Evolutionary conservation across 1,140 invertebrate species (phyloP), one percentile per base, ranked within the genome.

Genomic region (Druon quercuslanigerum): DNA sequence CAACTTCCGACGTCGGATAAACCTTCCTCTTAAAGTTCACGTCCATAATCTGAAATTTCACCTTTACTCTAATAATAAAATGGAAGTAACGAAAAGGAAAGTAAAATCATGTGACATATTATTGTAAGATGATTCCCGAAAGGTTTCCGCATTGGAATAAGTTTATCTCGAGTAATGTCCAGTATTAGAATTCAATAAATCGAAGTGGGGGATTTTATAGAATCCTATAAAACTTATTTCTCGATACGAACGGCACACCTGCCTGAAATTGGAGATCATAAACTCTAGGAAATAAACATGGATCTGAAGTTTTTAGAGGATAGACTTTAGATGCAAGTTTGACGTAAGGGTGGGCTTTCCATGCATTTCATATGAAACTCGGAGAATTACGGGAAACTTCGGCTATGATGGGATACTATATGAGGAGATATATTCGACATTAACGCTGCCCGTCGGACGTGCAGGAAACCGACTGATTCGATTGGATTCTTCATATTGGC

Each of bases 401-500:
- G 25, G 60, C 25, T 66, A 16, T 66, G 16, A 25, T 66, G 25
- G 60, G 40, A 66, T 66, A 66, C 40, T 66, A 66, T 40, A 14
- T 40, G 33, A 40, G 25, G 14, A 20, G 13, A 66, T 25, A 66
- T 66, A 66, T 66, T 46, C 40, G 40, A 33, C 60, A 13, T 40
- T 13, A 66, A 66, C 13, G 60, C 16, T 66, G 13, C 33, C 33
- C 60, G 40, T 66, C 40, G 25, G 40, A 71, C 66, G 73, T 51
- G 50, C 16, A 52, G 75, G 56, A 76, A 60, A 52, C 77, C 51
- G n/a, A 17, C 46, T 51, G 66, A 52, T 6, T 46, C 51, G 72
- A 77, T 79, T 19, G 75, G 73, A 83, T 83, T 82, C 57, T 57
- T 52, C 71, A 71, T 77, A 76, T 57, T 51, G 19, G 60, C 4